These are phyloP conservation scores for Gila robusta DNA, from an alignment of 2,797 vertebrate genomes.

Conservation along the genomic window DNA sequence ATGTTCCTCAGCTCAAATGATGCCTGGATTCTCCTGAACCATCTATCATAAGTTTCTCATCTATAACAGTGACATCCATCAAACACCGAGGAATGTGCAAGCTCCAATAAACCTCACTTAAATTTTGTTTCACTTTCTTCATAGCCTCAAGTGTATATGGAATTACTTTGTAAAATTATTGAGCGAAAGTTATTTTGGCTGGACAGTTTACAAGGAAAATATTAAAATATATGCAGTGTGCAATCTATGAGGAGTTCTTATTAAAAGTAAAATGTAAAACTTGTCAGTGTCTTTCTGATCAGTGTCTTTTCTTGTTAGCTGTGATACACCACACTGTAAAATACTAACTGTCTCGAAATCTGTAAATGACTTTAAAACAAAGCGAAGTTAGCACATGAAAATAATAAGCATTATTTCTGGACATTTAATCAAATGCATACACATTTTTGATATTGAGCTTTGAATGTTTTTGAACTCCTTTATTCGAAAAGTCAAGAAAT, in stretches of 20 bases:
- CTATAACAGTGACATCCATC: constrained; percentile 20
- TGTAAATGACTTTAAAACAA: background rate
- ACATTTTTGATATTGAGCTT: background rate
- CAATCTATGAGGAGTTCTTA: background rate
- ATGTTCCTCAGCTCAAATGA: constrained; percentile 33
- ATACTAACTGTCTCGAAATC: background rate
- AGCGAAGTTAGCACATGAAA: background rate
- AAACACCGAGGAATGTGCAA: constrained; percentile 15
- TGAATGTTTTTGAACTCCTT: background rate
- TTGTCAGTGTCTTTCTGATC: background rate
- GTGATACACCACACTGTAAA: background rate
- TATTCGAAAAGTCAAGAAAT: background rate
- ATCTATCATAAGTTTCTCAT: constrained; percentile 47
- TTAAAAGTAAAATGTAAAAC: background rate
- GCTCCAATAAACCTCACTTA: constrained; percentile 26
- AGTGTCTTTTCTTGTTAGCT: background rate
- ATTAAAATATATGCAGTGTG: constrained; percentile 5
- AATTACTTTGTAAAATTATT: constrained; percentile 35
- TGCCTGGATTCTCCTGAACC: constrained; percentile 23
- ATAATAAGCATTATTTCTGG: background rate
- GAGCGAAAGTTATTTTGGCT: background rate
- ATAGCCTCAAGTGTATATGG: constrained; percentile 14
- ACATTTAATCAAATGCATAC: background rate
- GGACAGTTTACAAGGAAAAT: constrained; percentile 17
- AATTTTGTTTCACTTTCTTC: constrained; percentile 28